phyloP scores from a whole-genome alignment of 2,797 vertebrate species.

The Sparus aurata region DNA sequence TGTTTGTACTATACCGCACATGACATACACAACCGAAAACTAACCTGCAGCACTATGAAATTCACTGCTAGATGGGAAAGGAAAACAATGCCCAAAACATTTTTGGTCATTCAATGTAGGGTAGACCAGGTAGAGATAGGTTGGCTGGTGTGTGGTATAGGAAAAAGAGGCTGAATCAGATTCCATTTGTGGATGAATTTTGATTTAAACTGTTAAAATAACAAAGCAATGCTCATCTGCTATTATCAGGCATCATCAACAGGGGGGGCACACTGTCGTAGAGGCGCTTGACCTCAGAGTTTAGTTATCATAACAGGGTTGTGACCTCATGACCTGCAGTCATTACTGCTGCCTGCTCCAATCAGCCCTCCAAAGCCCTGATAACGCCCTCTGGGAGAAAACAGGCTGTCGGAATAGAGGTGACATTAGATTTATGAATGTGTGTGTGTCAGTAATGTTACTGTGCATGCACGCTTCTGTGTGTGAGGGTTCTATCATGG shows the following conservation, averaged over 20 bases:
- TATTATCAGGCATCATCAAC: constrained; percentile 66
- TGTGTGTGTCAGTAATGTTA: constrained; percentile 35
- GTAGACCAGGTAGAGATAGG: neutral
- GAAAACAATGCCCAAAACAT: neutral
- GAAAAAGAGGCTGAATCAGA: constrained; percentile 9
- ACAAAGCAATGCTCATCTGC: constrained; percentile 48
- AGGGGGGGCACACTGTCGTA: constrained; percentile 34
- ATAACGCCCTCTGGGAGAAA: constrained; percentile 65
- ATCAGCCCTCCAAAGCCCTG: constrained; percentile 65
- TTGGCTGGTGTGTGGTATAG: neutral
- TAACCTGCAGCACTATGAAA: no score
- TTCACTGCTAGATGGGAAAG: neutral
- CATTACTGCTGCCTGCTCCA: constrained; percentile 75
- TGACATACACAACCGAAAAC: neutral
- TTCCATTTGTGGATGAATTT: constrained; percentile 31
- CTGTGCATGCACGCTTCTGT: constrained; percentile 12
- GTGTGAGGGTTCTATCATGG: constrained; percentile 34
- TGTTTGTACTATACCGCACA: neutral
- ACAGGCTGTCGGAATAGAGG: constrained; percentile 59
- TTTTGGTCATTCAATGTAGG: neutral
- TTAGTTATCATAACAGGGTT: constrained; percentile 79
- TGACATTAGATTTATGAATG: constrained; percentile 64
- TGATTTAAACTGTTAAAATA: constrained; percentile 47
- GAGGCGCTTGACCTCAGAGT: constrained; percentile 68
- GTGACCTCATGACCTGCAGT: constrained; percentile 71